phyloP scores from a whole-genome alignment of 2,113 vertebrate species.

The Chaetorhynchus papuensis region DNA sequence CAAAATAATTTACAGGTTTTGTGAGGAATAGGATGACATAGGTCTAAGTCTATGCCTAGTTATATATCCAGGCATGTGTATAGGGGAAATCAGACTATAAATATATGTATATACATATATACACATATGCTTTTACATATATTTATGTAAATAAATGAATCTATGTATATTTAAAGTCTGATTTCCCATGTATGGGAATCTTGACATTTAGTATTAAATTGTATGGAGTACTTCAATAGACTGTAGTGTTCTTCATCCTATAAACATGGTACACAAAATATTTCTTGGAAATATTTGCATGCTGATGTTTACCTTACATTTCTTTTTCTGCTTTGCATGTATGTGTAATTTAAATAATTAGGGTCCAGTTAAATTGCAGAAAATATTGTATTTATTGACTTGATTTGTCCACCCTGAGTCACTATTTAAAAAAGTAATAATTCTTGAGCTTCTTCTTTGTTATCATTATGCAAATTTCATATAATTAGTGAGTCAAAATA shows the following conservation, averaged over 20 bases:
- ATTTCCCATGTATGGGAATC: not conserved
- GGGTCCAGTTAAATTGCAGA: not conserved
- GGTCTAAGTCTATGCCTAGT: not conserved
- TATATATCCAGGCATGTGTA: not conserved
- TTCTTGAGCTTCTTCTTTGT: not conserved
- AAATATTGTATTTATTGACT: not conserved
- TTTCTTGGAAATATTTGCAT: not conserved
- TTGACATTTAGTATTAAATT: not conserved
- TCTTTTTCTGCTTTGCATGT: not conserved
- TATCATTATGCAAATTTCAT: not conserved
- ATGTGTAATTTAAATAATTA: not conserved
- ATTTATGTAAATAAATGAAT: too few relatives aligned
- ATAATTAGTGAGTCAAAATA: conserved; percentile 14
- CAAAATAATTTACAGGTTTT: not conserved
- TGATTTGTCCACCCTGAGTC: not conserved
- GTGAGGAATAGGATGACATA: not conserved
- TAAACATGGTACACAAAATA: not conserved
- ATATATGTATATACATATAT: too few relatives aligned
- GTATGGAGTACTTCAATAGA: not conserved
- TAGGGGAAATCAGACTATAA: not conserved
- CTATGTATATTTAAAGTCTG: not conserved
- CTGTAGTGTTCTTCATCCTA: not conserved
- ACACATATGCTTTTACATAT: too few relatives aligned
- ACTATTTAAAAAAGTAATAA: not conserved
- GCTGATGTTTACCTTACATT: not conserved